These are phyloP conservation scores for Tauraco hartlaubi DNA, from an alignment of 2,797 vertebrate genomes.

Conservation along the genomic window DNA sequence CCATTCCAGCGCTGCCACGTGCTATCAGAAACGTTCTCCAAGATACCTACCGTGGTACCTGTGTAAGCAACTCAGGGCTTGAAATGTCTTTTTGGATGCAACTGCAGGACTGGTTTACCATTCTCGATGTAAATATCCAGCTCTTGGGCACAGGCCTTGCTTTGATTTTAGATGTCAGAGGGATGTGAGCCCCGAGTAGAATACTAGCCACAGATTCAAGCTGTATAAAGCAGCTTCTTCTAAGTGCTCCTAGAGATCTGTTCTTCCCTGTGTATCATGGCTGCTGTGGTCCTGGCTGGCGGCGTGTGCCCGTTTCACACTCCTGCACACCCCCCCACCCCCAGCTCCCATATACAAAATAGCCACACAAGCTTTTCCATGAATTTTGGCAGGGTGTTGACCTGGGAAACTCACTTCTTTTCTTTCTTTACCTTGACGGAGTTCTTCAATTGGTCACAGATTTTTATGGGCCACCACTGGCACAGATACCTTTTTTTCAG, in stretches of 20 bases:
- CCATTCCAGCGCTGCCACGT: rapidly evolving
- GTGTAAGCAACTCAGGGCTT: neutral
- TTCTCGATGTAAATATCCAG: rapidly evolving
- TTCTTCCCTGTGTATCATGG: rapidly evolving
- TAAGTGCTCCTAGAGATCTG: neutral
- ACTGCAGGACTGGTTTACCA: neutral
- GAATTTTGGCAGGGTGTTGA: neutral
- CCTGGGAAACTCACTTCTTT: neutral
- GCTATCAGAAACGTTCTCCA: neutral
- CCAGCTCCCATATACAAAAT: rapidly evolving
- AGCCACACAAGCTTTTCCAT: neutral
- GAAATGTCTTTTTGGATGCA: neutral
- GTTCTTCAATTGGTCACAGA: neutral
- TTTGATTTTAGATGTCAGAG: neutral
- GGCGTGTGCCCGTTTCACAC: rapidly evolving
- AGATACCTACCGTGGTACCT: rapidly evolving
- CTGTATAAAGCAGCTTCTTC: neutral
- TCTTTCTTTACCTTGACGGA: neutral
- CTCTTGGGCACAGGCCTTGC: neutral
- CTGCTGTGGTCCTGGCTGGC: neutral
- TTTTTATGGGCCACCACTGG: neutral
- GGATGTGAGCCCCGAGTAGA: neutral
- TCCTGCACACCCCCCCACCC: neutral
- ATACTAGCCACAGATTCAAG: neutral
- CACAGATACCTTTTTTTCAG: neutral